Conservation (phyloP, 2,797 vertebrate species). For the Gymnopithys bicolor region DNA sequence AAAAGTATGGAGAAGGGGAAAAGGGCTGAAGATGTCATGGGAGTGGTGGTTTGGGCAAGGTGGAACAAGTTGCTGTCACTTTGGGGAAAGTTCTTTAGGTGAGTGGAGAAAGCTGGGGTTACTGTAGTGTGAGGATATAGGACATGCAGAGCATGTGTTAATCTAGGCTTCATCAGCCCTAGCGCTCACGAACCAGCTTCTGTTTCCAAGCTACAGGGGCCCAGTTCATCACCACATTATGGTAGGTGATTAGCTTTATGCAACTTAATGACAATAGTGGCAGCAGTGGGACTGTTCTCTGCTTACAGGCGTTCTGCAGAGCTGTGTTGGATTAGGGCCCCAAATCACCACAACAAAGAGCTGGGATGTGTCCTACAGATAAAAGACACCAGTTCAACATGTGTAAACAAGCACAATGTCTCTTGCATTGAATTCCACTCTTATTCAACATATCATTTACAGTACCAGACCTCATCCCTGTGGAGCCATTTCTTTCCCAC, state of each 20-base stretch:
- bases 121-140: background rate
- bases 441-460: background rate
- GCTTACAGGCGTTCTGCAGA: background rate
- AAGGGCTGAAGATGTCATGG: background rate
- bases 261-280: background rate
- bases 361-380: background rate
- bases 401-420: background rate
- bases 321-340: background rate
- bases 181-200: background rate
- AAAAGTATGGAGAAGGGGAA: background rate
- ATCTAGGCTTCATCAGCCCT: background rate
- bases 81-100: background rate
- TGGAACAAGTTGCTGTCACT: background rate
- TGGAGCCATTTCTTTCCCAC: conserved; percentile 25
- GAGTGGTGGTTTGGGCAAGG: background rate
- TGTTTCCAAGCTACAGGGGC: background rate
- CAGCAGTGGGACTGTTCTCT: background rate
- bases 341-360: conserved; percentile 15
- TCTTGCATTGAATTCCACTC: conserved; percentile 33
- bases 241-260: background rate
- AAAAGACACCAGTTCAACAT: conserved; percentile 1
- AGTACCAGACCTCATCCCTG: conserved; percentile 32
- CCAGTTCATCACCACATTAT: background rate
- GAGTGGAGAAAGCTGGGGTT: background rate
- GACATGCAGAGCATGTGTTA: too few species aligned